A percentile compares a stretch with the other conserved stretches of the same genome.
These are phyloP conservation scores for Battus philenor DNA, from an alignment of 1,140 invertebrate genomes.

Conservation along the genomic window DNA sequence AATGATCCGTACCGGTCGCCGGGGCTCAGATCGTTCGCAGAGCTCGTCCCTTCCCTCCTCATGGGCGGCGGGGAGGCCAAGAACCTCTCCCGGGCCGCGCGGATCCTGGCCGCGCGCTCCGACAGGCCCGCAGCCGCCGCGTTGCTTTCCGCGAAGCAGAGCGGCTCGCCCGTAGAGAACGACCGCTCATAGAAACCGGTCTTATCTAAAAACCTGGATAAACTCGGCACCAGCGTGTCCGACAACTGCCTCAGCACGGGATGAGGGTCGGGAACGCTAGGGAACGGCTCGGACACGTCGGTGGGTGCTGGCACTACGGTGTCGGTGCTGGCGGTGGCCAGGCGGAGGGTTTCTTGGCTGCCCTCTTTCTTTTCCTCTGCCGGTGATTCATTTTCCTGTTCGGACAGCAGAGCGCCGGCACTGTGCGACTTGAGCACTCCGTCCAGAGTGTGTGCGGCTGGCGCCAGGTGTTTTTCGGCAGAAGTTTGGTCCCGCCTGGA, in stretches of 20 bases:
- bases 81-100: slow-evolving; percentile 81
- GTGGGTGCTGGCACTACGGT: slow-evolving; percentile 43
- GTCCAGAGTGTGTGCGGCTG: slow-evolving; percentile 32
- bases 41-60: slow-evolving; percentile 58
- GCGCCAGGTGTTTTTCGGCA: slow-evolving; percentile 46
- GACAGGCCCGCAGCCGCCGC: slow-evolving; percentile 31
- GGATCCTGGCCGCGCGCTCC: slow-evolving; percentile 76
- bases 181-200: slow-evolving; percentile 48
- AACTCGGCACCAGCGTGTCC: slow-evolving; percentile 37
- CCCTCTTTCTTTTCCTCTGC: slow-evolving; percentile 28
- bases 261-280: slow-evolving; percentile 16
- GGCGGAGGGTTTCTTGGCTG: slow-evolving; percentile 41
- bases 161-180: slow-evolving; percentile 42
- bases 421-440: slow-evolving; percentile 63
- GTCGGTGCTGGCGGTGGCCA: slow-evolving; percentile 46
- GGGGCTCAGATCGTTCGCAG: slow-evolving; percentile 60
- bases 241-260: slow-evolving; percentile 50
- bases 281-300: slow-evolving; percentile 1
- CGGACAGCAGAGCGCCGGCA: slow-evolving; percentile 56
- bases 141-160: slow-evolving; percentile 21
- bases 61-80: slow-evolving; percentile 57
- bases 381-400: slow-evolving; percentile 24
- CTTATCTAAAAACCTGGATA: slow-evolving; percentile 42
- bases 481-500: slow-evolving; percentile 54
- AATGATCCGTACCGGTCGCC: too few relatives aligned